Evolutionary conservation across 2,888 invertebrate genomes (phyloP).

Genomic region (Drosophila monieri): DNA sequence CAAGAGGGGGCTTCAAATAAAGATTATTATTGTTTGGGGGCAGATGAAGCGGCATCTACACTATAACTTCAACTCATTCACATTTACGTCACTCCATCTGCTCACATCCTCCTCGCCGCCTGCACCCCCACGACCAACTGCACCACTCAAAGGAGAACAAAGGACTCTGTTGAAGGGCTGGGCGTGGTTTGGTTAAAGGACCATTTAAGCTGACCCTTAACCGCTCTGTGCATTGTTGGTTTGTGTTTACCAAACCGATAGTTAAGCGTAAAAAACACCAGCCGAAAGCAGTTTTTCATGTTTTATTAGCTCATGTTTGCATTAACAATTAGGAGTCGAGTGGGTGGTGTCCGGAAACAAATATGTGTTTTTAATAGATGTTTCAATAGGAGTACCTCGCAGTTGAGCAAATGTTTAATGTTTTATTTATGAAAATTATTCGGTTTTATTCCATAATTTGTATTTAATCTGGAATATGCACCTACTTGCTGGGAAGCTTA

Average conservation of each 20-base stretch:
- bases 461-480: too few species aligned
- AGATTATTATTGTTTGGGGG: slow-evolving; percentile 74
- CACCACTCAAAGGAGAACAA: slow-evolving; percentile 12
- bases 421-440: not conserved
- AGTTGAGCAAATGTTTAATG: not conserved
- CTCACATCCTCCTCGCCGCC: not conserved
- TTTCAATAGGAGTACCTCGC: not conserved
- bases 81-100: slow-evolving; percentile 37
- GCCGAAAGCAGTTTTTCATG: slow-evolving; percentile 24
- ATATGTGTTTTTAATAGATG: slow-evolving; percentile 3
- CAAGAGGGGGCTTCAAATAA: slow-evolving; percentile 46
- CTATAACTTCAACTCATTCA: slow-evolving; percentile 51
- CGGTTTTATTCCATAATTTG: not conserved
- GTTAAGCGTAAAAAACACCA: slow-evolving; percentile 53
- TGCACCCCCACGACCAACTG: not conserved
- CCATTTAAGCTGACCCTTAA: slow-evolving; percentile 59
- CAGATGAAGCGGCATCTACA: slow-evolving; percentile 50
- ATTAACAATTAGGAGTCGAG: slow-evolving; percentile 35
- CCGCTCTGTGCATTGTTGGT: slow-evolving; percentile 37
- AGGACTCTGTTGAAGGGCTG: slow-evolving; percentile 60
- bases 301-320: slow-evolving; percentile 42
- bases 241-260: slow-evolving; percentile 56
- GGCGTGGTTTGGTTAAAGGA: slow-evolving; percentile 59
- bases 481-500: too few species aligned
- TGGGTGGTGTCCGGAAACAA: not conserved